A percentile compares a stretch with the other conserved stretches of the same genome.
Conservation (phyloP, 2,797 vertebrate genomes). For the Pogoniulus pusillus region DNA sequence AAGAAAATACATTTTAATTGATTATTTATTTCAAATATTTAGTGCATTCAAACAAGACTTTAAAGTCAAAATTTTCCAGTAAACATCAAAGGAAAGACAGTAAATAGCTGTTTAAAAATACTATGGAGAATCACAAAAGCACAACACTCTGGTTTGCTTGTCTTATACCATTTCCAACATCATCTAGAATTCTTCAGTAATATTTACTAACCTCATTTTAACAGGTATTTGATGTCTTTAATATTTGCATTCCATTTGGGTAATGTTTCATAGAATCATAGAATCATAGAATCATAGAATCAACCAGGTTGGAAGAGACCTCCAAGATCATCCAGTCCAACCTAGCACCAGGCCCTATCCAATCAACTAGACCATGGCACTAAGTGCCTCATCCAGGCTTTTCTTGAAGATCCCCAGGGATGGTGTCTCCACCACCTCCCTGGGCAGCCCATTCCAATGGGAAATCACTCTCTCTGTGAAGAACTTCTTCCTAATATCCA, state of each 20-base stretch:
- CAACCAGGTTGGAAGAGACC: too few relatives aligned
- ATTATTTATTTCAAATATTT: neutral
- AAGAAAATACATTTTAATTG: neutral
- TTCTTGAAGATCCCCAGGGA: too few relatives aligned
- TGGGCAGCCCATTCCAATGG: too few relatives aligned
- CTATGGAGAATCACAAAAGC: neutral
- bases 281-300: too few relatives aligned
- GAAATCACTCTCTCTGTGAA: too few relatives aligned
- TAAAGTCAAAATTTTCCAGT: neutral
- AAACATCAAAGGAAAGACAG: neutral
- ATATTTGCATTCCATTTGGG: neutral
- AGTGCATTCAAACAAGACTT: neutral
- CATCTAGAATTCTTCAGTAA: neutral
- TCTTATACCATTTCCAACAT: neutral
- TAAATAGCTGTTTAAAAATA: neutral
- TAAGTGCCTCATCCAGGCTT: too few relatives aligned
- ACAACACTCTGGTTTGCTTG: neutral
- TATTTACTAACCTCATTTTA: neutral
- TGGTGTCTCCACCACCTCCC: too few relatives aligned
- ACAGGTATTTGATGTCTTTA: neutral
- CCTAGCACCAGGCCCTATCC: too few relatives aligned
- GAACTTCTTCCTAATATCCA: too few relatives aligned
- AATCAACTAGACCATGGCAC: too few relatives aligned
- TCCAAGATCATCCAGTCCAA: too few relatives aligned
- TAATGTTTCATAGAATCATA: too few relatives aligned